phyloP scores from a whole-genome alignment of 2,113 vertebrate species.

The Misgurnus anguillicaudatus region DNA sequence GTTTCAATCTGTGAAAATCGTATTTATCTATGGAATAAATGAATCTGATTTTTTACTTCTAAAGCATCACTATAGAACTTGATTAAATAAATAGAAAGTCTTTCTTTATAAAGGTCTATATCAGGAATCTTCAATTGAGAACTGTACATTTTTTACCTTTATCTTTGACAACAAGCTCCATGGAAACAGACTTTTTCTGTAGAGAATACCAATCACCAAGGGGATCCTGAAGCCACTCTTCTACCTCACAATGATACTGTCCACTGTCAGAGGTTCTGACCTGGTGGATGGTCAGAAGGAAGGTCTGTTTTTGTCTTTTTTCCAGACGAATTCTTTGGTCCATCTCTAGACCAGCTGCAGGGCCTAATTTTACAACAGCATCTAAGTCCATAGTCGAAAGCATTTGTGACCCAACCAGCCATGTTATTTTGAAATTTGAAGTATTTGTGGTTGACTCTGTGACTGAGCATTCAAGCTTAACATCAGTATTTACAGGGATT shows the following conservation, averaged over 20 bases:
- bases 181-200: constrained; percentile 30
- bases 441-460: not conserved
- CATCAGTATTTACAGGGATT: constrained; percentile 48
- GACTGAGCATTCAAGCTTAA: constrained; percentile 64
- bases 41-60: too few relatives aligned
- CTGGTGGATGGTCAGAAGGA: constrained; percentile 65
- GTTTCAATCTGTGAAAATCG: too few relatives aligned
- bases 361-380: constrained; percentile 56
- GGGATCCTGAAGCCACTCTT: constrained; percentile 73
- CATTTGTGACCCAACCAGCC: constrained; percentile 59
- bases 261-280: constrained; percentile 64
- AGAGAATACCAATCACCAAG: constrained; percentile 67
- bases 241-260: constrained; percentile 67
- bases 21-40: too few relatives aligned
- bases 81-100: too few relatives aligned
- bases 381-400: constrained; percentile 62
- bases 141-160: constrained; percentile 56
- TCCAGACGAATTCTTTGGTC: constrained; percentile 61
- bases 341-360: not conserved
- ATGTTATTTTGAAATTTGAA: constrained; percentile 68
- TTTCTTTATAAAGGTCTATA: too few relatives aligned
- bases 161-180: constrained; percentile 53
- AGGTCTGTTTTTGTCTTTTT: constrained; percentile 52
- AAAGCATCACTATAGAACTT: too few relatives aligned
- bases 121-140: too few relatives aligned